Percentiles rank a stretch among this genome's conserved stretches.
Conservation (phyloP, 2,888 invertebrate genomes). For the Polymixis flavicincta region DNA sequence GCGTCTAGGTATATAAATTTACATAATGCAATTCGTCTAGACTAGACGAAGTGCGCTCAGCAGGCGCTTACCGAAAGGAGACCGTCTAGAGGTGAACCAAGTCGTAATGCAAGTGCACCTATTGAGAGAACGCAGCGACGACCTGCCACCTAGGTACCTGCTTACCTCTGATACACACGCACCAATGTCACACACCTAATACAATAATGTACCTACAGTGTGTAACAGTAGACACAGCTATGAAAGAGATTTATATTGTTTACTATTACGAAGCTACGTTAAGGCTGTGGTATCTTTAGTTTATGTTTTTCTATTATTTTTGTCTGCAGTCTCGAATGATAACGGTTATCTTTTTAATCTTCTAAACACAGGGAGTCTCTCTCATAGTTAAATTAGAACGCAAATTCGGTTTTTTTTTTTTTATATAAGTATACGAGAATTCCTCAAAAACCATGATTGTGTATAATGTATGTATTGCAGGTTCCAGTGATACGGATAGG, state of each 20-base stretch:
- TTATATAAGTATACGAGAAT: not conserved
- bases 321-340: not conserved
- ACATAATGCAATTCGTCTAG: constrained; percentile 90
- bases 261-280: constrained; percentile 9
- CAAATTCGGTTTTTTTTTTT: no score
- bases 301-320: constrained; percentile 5
- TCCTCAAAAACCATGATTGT: not conserved
- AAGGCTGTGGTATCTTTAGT: constrained; percentile 1
- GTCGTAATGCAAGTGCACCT: constrained; percentile 75
- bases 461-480: not conserved
- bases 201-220: constrained; percentile 16
- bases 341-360: not conserved
- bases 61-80: constrained; percentile 75
- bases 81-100: constrained; percentile 85
- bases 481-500: constrained; percentile 3
- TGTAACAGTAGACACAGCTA: not conserved
- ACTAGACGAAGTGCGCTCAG: constrained; percentile 83
- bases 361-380: not conserved
- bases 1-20: constrained; percentile 83
- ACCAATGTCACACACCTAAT: constrained; percentile 27
- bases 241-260: constrained; percentile 16
- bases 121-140: constrained; percentile 55
- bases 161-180: constrained; percentile 30
- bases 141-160: constrained; percentile 26
- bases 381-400: constrained; percentile 6